phyloP scores from a whole-genome alignment of 2,797 vertebrate species.

The Graptemys geographica region DNA sequence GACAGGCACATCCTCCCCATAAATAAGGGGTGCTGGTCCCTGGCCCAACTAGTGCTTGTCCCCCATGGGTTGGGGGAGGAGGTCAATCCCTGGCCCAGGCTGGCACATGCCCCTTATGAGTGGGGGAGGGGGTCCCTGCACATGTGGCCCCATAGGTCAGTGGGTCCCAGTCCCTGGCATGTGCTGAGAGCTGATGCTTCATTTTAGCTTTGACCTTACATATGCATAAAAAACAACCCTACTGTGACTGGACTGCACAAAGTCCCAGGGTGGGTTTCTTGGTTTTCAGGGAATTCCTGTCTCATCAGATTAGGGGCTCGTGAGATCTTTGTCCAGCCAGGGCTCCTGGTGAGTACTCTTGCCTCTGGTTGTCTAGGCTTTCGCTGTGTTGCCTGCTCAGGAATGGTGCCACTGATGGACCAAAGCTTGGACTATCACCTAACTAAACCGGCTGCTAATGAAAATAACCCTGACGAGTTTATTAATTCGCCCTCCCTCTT shows the following conservation, averaged over 20 bases:
- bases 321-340: constrained; percentile 25
- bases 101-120: not conserved
- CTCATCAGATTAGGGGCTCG: constrained; percentile 50
- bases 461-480: constrained; percentile 56
- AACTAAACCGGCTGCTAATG: constrained; percentile 62
- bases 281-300: constrained; percentile 42
- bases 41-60: not conserved
- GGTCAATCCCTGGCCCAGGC: not conserved
- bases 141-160: not conserved
- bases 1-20: rapidly evolving
- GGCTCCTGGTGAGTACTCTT: constrained; percentile 39
- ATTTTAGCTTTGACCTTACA: not conserved
- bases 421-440: constrained; percentile 56
- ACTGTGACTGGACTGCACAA: not conserved
- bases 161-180: not conserved
- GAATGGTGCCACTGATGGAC: constrained; percentile 29
- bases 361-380: constrained; percentile 34
- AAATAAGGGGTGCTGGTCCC: not conserved
- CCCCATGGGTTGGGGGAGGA: not conserved
- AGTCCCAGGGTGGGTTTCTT: not conserved
- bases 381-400: constrained; percentile 49
- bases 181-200: not conserved
- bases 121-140: not conserved
- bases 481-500: constrained; percentile 58
- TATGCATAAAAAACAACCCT: not conserved